Conservation (phyloP, 2,888 invertebrate genomes). For the Lithophane leautieri region DNA sequence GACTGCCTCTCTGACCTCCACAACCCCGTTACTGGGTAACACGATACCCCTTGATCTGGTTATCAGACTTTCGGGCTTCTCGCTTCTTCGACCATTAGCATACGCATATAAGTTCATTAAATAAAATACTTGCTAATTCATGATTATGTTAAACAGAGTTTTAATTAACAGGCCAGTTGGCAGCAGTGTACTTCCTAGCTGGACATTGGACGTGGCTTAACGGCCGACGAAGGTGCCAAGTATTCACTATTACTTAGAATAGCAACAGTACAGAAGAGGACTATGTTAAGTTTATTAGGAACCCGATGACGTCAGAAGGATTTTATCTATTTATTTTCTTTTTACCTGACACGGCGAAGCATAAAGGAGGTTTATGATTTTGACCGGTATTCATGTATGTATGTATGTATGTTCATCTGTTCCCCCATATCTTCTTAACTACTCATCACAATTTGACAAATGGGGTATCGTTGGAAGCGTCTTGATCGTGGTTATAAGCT, state of each 20-base stretch:
- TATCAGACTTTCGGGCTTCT: not conserved
- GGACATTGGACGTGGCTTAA: not conserved
- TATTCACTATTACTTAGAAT: not conserved
- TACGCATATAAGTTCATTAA: too few relatives aligned
- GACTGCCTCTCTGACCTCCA: not conserved
- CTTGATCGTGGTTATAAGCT: too few relatives aligned
- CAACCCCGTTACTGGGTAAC: not conserved
- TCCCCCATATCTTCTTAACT: too few relatives aligned
- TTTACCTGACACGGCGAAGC: too few relatives aligned
- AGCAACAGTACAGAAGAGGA: not conserved
- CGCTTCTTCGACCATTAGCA: not conserved
- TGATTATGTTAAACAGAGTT: not conserved
- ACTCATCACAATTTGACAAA: too few relatives aligned
- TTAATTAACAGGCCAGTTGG: not conserved
- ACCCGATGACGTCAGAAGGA: not conserved
- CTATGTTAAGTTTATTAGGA: not conserved
- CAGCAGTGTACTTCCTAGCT: constrained; percentile 7
- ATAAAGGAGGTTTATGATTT: too few relatives aligned
- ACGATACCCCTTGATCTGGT: not conserved
- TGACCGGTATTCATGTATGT: too few relatives aligned
- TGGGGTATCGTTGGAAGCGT: too few relatives aligned
- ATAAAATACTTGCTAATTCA: not conserved
- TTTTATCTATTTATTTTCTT: not conserved
- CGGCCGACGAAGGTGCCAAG: not conserved
- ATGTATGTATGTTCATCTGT: too few relatives aligned